Percentiles rank a stretch among this genome's conserved stretches.
phyloP scores from a whole-genome alignment of 2,888 invertebrate species.

The Vesta saturnalis region DNA sequence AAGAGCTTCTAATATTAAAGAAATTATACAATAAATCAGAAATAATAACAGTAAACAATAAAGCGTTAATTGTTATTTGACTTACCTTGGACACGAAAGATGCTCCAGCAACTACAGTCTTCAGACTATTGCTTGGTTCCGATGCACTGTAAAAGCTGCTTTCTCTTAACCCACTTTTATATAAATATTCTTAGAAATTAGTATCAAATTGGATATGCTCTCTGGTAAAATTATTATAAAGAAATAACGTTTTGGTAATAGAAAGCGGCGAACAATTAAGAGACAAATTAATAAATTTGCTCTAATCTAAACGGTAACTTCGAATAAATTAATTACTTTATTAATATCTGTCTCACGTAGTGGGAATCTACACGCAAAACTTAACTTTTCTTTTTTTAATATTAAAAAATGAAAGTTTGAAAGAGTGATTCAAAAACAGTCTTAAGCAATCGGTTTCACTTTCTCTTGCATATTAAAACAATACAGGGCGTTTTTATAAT shows the following conservation, averaged over 20 bases:
- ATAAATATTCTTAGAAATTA: constrained; percentile 33
- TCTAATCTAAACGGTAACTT: background rate
- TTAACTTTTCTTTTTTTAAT: background rate
- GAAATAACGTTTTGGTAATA: constrained; percentile 23
- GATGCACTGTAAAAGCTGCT: constrained; percentile 59
- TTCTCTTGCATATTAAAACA: background rate
- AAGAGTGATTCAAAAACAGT: background rate
- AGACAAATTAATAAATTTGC: background rate
- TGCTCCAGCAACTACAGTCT: constrained; percentile 50
- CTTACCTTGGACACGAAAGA: constrained; percentile 25
- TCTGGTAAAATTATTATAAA: constrained; percentile 16
- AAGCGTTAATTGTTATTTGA: too few relatives aligned
- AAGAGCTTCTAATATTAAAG: too few relatives aligned
- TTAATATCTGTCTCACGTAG: background rate
- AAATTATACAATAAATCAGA: too few relatives aligned
- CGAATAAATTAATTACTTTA: background rate
- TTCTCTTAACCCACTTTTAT: constrained; percentile 61
- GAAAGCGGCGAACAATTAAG: constrained; percentile 21
- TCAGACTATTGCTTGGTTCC: constrained; percentile 54
- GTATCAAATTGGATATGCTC: constrained; percentile 29
- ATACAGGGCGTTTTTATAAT: background rate
- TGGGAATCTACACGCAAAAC: background rate
- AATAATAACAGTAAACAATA: too few relatives aligned
- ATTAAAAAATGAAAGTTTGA: constrained; percentile 4
- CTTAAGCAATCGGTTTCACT: constrained; percentile 1